Conservation (phyloP, 2,888 invertebrate genomes). For the Aethes cnicana region DNA sequence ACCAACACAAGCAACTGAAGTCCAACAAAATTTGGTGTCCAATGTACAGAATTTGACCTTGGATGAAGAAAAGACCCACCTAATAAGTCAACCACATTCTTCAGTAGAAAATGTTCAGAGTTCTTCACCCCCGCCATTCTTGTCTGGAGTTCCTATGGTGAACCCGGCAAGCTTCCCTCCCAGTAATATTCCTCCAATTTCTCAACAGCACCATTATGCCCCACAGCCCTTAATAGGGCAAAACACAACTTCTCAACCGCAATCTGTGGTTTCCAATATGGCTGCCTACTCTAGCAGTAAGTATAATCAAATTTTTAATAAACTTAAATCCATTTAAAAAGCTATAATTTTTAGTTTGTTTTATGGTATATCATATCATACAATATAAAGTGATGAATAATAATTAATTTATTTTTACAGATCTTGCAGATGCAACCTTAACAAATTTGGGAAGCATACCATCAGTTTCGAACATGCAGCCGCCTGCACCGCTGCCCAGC, state of each 20-base stretch:
- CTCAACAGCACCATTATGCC: slow-evolving; percentile 38
- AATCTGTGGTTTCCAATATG: slow-evolving; percentile 73
- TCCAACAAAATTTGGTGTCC: slow-evolving; percentile 49
- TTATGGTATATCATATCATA: too few relatives aligned
- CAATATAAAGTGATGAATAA: too few relatives aligned
- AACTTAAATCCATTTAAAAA: too few relatives aligned
- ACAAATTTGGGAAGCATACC: slow-evolving; percentile 78
- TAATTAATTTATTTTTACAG: slow-evolving; percentile 50
- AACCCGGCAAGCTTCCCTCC: slow-evolving; percentile 61
- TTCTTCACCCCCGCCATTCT: slow-evolving; percentile 69
- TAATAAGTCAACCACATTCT: slow-evolving; percentile 47
- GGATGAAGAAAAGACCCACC: slow-evolving; percentile 57
- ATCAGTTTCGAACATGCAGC: slow-evolving; percentile 75
- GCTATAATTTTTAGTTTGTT: too few relatives aligned
- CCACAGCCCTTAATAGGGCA: slow-evolving; percentile 41
- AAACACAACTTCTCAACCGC: slow-evolving; percentile 56
- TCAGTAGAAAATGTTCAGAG: slow-evolving; percentile 43
- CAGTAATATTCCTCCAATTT: slow-evolving; percentile 35
- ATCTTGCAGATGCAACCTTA: slow-evolving; percentile 73
- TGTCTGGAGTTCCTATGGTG: slow-evolving; percentile 78
- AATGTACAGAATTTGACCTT: slow-evolving; percentile 58
- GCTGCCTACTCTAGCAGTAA: slow-evolving; percentile 77
- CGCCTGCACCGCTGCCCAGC: slow-evolving; percentile 77
- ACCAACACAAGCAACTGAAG: slow-evolving; percentile 42
- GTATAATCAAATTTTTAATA: too few relatives aligned